phyloP scores from a whole-genome alignment of 2,888 invertebrate species.

The Zygogramma bicolorata region DNA sequence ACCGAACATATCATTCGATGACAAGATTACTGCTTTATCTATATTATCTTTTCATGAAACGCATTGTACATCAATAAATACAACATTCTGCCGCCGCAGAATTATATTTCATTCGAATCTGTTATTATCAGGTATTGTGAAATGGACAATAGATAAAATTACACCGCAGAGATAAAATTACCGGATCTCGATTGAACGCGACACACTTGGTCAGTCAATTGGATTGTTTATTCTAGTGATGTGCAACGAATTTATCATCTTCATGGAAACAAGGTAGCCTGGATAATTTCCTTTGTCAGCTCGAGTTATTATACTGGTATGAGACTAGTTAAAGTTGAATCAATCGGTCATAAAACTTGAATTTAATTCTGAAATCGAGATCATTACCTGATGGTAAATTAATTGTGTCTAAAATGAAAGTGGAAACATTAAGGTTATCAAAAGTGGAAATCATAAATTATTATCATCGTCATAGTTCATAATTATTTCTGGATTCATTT shows the following conservation, averaged over 20 bases:
- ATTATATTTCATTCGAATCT: background rate
- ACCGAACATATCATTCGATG: background rate
- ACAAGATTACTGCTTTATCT: background rate
- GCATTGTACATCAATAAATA: no score
- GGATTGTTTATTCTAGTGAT: constrained; percentile 33
- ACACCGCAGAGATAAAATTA: constrained; percentile 8
- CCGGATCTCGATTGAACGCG: constrained; percentile 22
- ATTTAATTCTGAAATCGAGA: no score
- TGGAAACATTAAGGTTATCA: no score
- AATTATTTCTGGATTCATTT: no score
- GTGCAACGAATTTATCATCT: constrained; percentile 23
- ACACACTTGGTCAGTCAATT: constrained; percentile 36
- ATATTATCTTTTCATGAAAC: no score
- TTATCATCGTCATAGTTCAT: no score
- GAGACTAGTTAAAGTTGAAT: no score
- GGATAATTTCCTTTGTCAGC: background rate
- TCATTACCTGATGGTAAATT: no score
- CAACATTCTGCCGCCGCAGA: background rate
- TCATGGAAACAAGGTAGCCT: background rate
- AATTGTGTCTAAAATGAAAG: no score
- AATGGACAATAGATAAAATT: constrained; percentile 20
- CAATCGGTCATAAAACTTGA: no score
- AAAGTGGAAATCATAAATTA: no score
- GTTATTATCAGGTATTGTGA: background rate
- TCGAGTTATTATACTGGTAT: no score